Evolutionary conservation across 2,888 invertebrate genomes (phyloP), one percentile per base, ranked within the genome.

Genomic region (Malthinus seriepunctatus): DNA sequence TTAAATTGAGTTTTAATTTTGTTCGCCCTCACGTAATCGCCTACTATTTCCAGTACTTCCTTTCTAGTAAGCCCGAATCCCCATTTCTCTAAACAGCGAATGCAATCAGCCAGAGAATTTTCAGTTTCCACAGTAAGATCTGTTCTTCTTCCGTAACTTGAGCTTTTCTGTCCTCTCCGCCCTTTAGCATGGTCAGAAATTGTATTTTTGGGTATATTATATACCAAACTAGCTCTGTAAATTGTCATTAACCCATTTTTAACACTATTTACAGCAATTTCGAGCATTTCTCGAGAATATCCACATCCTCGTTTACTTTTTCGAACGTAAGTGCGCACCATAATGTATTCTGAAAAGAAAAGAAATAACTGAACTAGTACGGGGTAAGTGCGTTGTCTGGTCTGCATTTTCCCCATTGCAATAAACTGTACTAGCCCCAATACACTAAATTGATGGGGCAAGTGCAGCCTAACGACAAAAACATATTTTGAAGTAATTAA

Each of bases 1-100:
- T 61, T 67, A 51, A 70, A 71, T 7, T 57, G 63, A 11, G 67
- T 69, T 63, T 56, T 58, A 6, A 70, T 48, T 9, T 65, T 57
- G 56, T 70, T 70, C 44, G 37, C 31, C 44, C 15, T 39, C 9
- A 68, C 65, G 56, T 68, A 75, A 14, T 69, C 56, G 0, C 58
- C 65, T 8, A 75, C 73, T 15, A 67, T 45, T 42, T 71, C 63
- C 46, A 72, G 44, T 33, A 73, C 51, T 65, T 75, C 72, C 60
- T 68, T 67, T 63, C 68, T 65, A n/a, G 67, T 66, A 31, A 74
- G 54, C 8, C 74, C 75, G 61, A 72, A 74, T 7, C 73, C 76
- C 59, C 68, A 64, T 63, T 70, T 71, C 52, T 73, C 72, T 66
- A 73, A 69, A 9, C 51, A 46, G 46, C 65, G 66, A 33, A 73